Base-by-base conservation (phyloP, 92 coral and sea anemone genomes). In the Porites rus region DNA sequence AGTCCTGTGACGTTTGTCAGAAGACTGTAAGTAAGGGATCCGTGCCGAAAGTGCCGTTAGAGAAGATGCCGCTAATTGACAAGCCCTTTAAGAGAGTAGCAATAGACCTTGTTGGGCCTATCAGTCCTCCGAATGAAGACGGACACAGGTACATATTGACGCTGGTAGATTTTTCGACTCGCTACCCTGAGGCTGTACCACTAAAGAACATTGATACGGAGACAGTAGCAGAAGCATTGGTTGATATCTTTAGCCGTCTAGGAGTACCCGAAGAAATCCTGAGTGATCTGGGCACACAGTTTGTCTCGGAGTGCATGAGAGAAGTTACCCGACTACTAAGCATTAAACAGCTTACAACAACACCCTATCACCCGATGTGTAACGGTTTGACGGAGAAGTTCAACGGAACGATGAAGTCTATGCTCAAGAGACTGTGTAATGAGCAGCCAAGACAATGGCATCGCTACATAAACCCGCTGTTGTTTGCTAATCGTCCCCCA, bases 21-120 rank as follows among this genome's bases (percentile, higher is more conserved):
- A 89, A 79, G 21, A 92, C 89, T 18, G 82, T 92, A 43, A 73
- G 87, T 10, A 94, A 92, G 77, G 93, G 93, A 8, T 77, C 90
- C 11, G 84, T 90, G 18, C 86, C 84, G 1, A 93, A 88, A 46
- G 89, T 91, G 0, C 88, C 97, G n/a, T 54, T 90, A 10, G 82
- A 74, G 28, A 71, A 75, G 81, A 94, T 92, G 95, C 95, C 93
- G 21, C 18, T 92, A 20, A 87, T 92, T n/a, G 93, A 94, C 64
- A 86, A 73, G 60, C 92, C 92, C 3, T 88, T 90, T 58, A 83
- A 88, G 62, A 65, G 93, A 70, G 88, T 86, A 24, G 93, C 93
- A 58, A 77, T 91, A 1, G 91, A 87, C 65, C 73, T 87, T 13
- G 65, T 76, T 46, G 85, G 91, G 0, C 88, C 81, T 4, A 86